A percentile compares a stretch with the other conserved stretches of the same genome.
These are phyloP conservation scores for Liposcelis brunnea DNA, from an alignment of 2,888 invertebrate species.

Conservation along the genomic window DNA sequence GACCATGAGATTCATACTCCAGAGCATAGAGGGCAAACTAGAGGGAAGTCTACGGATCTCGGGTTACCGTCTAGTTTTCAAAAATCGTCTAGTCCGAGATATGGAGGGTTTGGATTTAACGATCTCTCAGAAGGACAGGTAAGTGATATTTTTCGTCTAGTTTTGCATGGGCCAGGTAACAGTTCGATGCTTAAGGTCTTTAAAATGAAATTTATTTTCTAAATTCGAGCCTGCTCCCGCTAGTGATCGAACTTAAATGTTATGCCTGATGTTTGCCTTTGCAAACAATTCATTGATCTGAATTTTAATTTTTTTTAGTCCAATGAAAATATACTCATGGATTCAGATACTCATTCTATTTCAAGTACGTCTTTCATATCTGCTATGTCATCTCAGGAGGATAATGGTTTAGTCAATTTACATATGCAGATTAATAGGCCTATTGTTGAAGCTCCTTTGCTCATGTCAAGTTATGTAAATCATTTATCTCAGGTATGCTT, in stretches of 20 bases:
- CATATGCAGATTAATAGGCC: constrained; percentile 87
- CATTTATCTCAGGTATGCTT: constrained; percentile 65
- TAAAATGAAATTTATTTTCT: no score
- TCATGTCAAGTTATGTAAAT: constrained; percentile 88
- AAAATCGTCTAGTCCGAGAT: constrained; percentile 18
- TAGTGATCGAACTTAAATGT: no score
- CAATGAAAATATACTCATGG: constrained; percentile 25
- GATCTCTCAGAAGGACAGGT: constrained; percentile 16
- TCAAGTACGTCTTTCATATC: constrained; percentile 78
- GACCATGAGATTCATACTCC: constrained; percentile 45
- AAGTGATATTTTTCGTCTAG: no score
- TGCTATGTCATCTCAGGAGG: constrained; percentile 83
- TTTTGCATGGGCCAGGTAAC: no score
- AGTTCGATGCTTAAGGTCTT: no score
- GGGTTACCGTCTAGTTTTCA: constrained; percentile 26
- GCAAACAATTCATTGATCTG: background rate
- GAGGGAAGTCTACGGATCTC: constrained; percentile 22
- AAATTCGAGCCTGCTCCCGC: no score
- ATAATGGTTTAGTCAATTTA: constrained; percentile 77
- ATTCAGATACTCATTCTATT: constrained; percentile 56
- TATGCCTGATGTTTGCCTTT: no score
- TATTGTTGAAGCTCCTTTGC: constrained; percentile 79
- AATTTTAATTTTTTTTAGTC: constrained; percentile 12
- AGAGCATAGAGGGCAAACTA: constrained; percentile 32
- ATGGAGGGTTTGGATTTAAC: constrained; percentile 18